A percentile compares a stretch with the other conserved stretches of the same genome.
These are phyloP conservation scores for Eueides isabella DNA, from an alignment of 1,140 invertebrate genomes.

Conservation along the genomic window DNA sequence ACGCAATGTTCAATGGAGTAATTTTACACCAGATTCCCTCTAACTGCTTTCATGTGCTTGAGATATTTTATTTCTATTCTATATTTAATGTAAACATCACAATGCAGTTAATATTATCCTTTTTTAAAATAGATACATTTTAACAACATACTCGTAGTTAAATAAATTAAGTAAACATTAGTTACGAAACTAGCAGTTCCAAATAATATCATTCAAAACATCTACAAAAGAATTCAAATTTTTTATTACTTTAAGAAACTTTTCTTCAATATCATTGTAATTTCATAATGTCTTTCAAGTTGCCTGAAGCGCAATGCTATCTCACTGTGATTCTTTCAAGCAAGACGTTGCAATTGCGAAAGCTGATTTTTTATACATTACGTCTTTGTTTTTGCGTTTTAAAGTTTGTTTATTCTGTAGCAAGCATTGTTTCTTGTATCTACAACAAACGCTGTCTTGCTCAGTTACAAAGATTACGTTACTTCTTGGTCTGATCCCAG, in stretches of 20 bases:
- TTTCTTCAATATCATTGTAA: not conserved
- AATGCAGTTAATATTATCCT: too few relatives aligned
- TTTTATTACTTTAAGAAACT: not conserved
- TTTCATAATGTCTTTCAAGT: not conserved
- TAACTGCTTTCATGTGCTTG: too few relatives aligned
- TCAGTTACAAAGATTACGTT: not conserved
- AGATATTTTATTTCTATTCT: too few relatives aligned
- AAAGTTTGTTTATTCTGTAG: not conserved
- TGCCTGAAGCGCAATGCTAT: not conserved
- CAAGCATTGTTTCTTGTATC: not conserved
- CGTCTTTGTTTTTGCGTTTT: not conserved
- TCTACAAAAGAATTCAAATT: not conserved
- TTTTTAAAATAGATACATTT: too few relatives aligned
- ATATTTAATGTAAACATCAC: too few relatives aligned
- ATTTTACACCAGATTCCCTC: too few relatives aligned
- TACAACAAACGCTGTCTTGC: not conserved
- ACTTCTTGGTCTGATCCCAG: not conserved
- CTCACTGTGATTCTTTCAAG: not conserved
- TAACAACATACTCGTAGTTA: too few relatives aligned
- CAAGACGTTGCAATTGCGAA: constrained; percentile 1
- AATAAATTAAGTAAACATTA: too few relatives aligned
- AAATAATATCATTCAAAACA: not conserved
- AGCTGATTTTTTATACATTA: constrained; percentile 15
- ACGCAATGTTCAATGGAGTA: too few relatives aligned
- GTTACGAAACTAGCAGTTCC: not conserved